Base-by-base conservation (phyloP, 2,113 vertebrate species). In the Asarcornis scutulata region DNA sequence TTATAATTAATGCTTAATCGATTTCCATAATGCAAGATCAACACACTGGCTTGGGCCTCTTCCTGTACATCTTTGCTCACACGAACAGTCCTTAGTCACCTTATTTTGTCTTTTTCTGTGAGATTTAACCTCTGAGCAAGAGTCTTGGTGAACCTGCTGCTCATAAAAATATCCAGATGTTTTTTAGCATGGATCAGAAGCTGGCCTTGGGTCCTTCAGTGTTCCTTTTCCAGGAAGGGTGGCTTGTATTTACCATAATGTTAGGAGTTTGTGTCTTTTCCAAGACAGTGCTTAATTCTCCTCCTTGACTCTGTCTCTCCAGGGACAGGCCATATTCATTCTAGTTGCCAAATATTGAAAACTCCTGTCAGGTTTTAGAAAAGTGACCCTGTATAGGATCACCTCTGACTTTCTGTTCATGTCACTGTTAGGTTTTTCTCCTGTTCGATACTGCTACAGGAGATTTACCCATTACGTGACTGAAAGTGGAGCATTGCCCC, bases 1-100 rank as follows among this genome's bases (percentile, higher is more conserved):
- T 67, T 92, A 95, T 96, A 96, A 96, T 96, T 97, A 97, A 96
- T 94, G 92, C 86, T 94, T 93, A 95, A 97, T 96, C 93, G 94
- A 97, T 95, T 97, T 97, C 95, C 92, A 96, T 97, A 97, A 96
- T 96, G 96, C 96, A 96, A 96, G 93, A 97, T 96, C 93, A 97
- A 95, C 97, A 96, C 82, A 72, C 31, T 86, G 82, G 86, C 78
- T 11, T 87, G 81, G 67, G 84, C 77, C 77, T 89, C 91, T 96
- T 97, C 91, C 96, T 89, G 94, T 91, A 94, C 94, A 83, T 96
- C 89, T 95, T 82, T 93, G 88, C 80, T 95, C 95, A 81, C 73
- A 71, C 90, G 95, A 93, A 55, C 90, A 93, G 92, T 95, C 93
- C 94, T 96, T 85, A 84, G 81, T 96, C 93, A 96, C 91, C 93